These are phyloP conservation scores for Ylistrum balloti DNA, from an alignment of 1,140 invertebrate species.

Conservation along the genomic window DNA sequence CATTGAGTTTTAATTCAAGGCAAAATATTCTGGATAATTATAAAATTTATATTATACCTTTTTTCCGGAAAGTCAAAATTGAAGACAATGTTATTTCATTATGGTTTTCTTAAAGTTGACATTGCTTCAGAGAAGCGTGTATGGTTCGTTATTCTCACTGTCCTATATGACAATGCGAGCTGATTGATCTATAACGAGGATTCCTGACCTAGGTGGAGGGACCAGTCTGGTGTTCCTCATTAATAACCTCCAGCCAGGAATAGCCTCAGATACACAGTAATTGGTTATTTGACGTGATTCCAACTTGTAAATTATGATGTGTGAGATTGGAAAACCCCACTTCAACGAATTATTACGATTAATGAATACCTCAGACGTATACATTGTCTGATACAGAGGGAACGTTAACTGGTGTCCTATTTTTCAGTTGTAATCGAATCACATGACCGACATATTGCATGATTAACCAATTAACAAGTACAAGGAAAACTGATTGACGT, in stretches of 20 bases:
- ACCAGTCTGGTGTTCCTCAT: not conserved
- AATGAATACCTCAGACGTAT: not conserved
- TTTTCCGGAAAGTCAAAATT: too few species aligned
- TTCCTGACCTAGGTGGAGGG: not conserved
- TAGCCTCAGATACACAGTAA: not conserved
- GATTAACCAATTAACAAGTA: slow-evolving; percentile 10
- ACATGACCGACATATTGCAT: not conserved
- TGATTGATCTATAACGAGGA: not conserved
- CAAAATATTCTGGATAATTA: too few species aligned
- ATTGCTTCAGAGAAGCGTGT: not conserved
- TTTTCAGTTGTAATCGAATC: not conserved
- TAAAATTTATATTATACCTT: too few species aligned
- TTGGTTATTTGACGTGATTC: not conserved
- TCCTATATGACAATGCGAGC: not conserved
- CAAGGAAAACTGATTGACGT: not conserved
- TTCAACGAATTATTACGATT: not conserved
- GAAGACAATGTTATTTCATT: too few species aligned
- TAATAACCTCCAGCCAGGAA: not conserved
- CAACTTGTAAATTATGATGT: not conserved
- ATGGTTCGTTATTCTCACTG: not conserved
- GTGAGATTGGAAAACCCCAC: not conserved
- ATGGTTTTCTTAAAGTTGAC: not conserved
- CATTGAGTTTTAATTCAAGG: too few species aligned
- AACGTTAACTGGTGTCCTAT: not conserved
- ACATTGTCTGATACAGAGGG: not conserved